Evolutionary conservation across 2,797 vertebrate species (phyloP), one percentile per base, ranked within the genome.

Genomic region (Eremophila alpestris): DNA sequence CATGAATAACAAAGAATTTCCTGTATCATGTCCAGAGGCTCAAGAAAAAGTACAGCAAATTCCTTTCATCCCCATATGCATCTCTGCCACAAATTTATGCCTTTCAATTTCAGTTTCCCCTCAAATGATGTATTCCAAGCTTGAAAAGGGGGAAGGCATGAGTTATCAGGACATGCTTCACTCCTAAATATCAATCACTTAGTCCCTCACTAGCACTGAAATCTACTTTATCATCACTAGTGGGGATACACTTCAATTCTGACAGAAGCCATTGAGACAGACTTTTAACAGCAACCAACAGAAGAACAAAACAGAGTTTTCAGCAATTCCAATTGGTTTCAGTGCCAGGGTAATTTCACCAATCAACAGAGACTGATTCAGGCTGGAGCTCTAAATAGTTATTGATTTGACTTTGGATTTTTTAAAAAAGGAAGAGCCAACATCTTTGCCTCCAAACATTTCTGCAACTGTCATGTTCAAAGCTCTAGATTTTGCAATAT

Each of bases 171-270:
- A 55, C 45, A 78, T 0, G 0, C 45, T 74, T 83, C 71, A 40
- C 45, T 73, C 59, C 78, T 87, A 89, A 93, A 77, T 87, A 84
- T 90, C 89, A 90, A 91, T 82, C 89, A 80, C 60, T 81, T 71
- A 62, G 68, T 75, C 46, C 69, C 54, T 74, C 82, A 83, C 48
- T 40, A 56, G 75, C 71, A 94, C 43, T 34, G 69, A 74, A 93
- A 87, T 70, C 88, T 80, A 59, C 41, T 88, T 90, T 81, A 87
- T 84, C 81, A 92, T 87, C 60, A 89, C 63, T 48, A 82, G 41
- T 63, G 74, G n/a, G 49, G 63, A 90, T 16, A 63, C 48, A 73
- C 46, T 84, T 83, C 0, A 0, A 81, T 79, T 82, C 83, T 87
- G 77, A 75, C 80, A 89, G 38, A 73, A 90, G 48, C 22, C 70